A percentile compares a stretch with the other conserved stretches of the same genome.
Evolutionary conservation across 2,888 invertebrate species (phyloP).

Genomic region (Caenorhabditis zanzibari): DNA sequence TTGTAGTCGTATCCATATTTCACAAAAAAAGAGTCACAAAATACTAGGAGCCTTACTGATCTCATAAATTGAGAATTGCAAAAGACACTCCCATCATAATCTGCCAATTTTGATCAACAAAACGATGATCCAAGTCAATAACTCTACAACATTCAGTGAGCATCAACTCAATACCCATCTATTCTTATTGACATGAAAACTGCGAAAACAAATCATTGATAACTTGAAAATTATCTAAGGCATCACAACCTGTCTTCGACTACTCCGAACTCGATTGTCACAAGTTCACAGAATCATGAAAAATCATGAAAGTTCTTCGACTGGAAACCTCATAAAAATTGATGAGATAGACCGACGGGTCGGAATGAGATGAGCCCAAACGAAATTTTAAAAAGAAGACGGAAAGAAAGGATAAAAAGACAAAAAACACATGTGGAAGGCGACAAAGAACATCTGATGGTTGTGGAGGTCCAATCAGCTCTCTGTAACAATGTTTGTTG

Average conservation of each 20-base stretch:
- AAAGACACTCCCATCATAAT: too few relatives aligned
- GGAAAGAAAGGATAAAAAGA: slow-evolving; percentile 5
- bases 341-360: slow-evolving; percentile 15
- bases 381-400: slow-evolving; percentile 7
- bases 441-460: slow-evolving; percentile 52
- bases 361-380: slow-evolving; percentile 13
- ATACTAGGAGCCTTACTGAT: too few relatives aligned
- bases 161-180: background rate
- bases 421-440: slow-evolving; percentile 39
- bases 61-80: too few relatives aligned
- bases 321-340: slow-evolving; percentile 30
- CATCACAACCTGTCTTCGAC: slow-evolving; percentile 8
- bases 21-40: too few relatives aligned
- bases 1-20: too few relatives aligned
- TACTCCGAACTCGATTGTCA: slow-evolving; percentile 17
- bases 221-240: slow-evolving; percentile 39
- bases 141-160: background rate
- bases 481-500: slow-evolving; percentile 55
- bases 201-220: slow-evolving; percentile 24
- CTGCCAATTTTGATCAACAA: too few relatives aligned
- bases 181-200: slow-evolving; percentile 19
- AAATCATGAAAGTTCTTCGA: background rate
- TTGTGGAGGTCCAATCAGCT: slow-evolving; percentile 47
- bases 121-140: background rate
- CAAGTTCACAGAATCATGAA: slow-evolving; percentile 16